phyloP scores from a whole-genome alignment of 2,797 vertebrate genomes.

The Streptopelia turtur region DNA sequence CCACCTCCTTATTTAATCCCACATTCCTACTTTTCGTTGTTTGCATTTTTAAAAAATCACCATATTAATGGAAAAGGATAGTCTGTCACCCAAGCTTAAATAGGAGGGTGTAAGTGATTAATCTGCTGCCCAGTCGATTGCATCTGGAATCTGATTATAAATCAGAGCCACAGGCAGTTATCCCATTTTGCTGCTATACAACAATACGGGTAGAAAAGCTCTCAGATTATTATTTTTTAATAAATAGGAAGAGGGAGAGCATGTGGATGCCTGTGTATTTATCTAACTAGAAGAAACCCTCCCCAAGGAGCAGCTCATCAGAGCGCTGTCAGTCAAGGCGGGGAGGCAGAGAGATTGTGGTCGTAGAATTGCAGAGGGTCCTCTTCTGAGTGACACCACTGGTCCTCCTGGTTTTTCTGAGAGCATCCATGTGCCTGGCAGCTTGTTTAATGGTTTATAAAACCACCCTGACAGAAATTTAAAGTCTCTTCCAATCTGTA shows the following conservation, averaged over 20 bases:
- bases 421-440: neutral
- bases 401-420: neutral
- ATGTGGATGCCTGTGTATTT: neutral
- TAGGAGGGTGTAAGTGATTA: slow-evolving; percentile 47
- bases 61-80: slow-evolving; percentile 51
- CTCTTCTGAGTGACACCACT: neutral
- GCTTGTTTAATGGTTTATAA: neutral
- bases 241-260: slow-evolving; percentile 31
- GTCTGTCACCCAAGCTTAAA: slow-evolving; percentile 40
- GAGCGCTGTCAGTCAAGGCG: neutral
- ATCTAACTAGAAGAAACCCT: slow-evolving; percentile 2
- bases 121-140: slow-evolving; percentile 9
- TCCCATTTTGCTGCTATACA: neutral
- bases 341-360: neutral
- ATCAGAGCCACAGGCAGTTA: slow-evolving; percentile 14
- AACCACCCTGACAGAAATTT: neutral
- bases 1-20: neutral
- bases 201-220: slow-evolving; percentile 7
- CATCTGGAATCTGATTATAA: slow-evolving; percentile 49
- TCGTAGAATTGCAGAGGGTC: accelerated
- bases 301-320: neutral
- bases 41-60: neutral
- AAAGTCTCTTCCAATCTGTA: neutral
- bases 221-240: slow-evolving; percentile 34
- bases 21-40: neutral